Conservation (phyloP, 2,797 vertebrate genomes). For the Sebastes itinus region DNA sequence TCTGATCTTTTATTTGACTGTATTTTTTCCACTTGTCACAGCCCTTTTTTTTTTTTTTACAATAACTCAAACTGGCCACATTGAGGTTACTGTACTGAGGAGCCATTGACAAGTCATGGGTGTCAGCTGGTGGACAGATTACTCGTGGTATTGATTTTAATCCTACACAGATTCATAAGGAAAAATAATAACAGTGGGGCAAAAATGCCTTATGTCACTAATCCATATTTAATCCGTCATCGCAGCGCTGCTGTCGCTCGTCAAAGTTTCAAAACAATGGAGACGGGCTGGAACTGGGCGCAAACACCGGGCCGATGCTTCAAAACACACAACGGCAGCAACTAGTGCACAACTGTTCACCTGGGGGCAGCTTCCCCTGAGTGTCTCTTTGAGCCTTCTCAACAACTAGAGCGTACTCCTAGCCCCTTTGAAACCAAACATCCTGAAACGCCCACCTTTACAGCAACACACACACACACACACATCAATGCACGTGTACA, state of each 20-base stretch:
- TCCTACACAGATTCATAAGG: constrained; percentile 65
- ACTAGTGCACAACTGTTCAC: not conserved
- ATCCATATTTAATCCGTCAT: constrained; percentile 70
- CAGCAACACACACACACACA: not conserved
- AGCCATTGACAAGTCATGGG: constrained; percentile 29
- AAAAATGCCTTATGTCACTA: constrained; percentile 72
- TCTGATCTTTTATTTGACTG: not conserved
- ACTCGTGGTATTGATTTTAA: constrained; percentile 68
- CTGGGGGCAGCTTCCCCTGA: not conserved
- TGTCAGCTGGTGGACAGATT: constrained; percentile 74
- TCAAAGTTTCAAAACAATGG: constrained; percentile 63
- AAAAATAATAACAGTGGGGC: constrained; percentile 61
- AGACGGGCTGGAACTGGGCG: not conserved
- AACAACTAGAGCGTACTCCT: not conserved
- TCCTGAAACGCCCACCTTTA: not conserved
- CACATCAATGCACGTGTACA: not conserved
- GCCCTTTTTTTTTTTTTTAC: not conserved
- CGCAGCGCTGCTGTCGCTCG: constrained; percentile 47
- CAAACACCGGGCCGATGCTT: not conserved
- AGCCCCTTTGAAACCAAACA: constrained; percentile 2
- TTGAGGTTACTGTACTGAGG: constrained; percentile 27
- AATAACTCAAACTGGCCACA: not conserved
- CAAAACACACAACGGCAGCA: not conserved
- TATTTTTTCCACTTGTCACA: not conserved
- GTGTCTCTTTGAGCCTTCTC: not conserved